Evolutionary conservation across 2,797 vertebrate genomes (phyloP).

Genomic region (Tympanoctomys barrerae): DNA sequence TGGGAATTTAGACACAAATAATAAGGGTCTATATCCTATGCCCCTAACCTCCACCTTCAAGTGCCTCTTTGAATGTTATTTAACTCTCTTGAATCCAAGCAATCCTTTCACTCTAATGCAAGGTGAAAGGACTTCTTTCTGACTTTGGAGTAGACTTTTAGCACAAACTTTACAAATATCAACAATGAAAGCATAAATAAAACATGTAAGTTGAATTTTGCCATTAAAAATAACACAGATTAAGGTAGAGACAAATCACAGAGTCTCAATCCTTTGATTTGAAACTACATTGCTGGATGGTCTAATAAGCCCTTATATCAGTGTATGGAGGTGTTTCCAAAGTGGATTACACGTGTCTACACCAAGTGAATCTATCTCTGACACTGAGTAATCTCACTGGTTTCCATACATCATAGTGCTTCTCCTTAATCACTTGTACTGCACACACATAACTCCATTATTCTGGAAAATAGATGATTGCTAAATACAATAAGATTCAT

Average conservation of each 20-base stretch:
- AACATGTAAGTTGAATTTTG: background rate
- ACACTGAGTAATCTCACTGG: slow-evolving; percentile 58
- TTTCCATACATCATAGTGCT: slow-evolving; percentile 45
- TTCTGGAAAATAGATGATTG: slow-evolving; percentile 53
- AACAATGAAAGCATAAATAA: slow-evolving; percentile 39
- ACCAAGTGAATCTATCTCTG: slow-evolving; percentile 26
- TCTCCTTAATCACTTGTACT: slow-evolving; percentile 5
- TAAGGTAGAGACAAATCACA: background rate
- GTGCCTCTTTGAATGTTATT: background rate
- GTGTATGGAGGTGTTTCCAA: background rate
- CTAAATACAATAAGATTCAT: background rate
- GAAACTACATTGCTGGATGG: slow-evolving; percentile 32
- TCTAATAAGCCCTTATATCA: slow-evolving; percentile 13
- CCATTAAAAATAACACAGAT: background rate
- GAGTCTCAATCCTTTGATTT: background rate
- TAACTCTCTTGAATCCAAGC: background rate
- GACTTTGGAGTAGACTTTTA: background rate
- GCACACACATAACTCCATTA: background rate
- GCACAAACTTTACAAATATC: background rate
- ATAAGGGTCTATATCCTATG: background rate
- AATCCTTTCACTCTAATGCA: background rate
- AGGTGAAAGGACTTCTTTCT: background rate
- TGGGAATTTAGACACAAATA: background rate
- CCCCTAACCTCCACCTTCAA: background rate
- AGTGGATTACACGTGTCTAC: background rate